Conservation (phyloP, 2,797 vertebrate species). For the Limosa lapponica region DNA sequence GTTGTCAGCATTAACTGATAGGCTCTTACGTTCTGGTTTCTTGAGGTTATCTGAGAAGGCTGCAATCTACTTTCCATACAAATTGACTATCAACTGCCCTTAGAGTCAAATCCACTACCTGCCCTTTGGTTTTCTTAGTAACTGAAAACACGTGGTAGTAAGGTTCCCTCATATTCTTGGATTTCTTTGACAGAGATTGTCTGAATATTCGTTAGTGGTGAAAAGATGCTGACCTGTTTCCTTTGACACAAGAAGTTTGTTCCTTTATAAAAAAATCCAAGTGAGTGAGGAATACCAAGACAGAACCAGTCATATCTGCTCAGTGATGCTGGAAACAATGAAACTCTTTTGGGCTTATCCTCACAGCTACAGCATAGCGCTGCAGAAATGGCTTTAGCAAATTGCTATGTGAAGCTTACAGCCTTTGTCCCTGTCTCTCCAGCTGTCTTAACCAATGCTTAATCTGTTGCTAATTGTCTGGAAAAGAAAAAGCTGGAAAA, state of each 20-base stretch:
- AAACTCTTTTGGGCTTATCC: background rate
- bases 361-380: background rate
- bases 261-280: background rate
- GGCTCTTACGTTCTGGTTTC: background rate
- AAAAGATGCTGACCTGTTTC: conserved; percentile 12
- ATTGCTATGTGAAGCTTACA: background rate
- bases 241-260: background rate
- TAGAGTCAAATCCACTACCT: background rate
- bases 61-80: background rate
- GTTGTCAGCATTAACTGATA: background rate
- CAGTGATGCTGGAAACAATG: background rate
- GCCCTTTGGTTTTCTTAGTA: background rate
- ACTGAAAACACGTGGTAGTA: background rate
- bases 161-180: background rate
- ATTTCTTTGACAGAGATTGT: background rate
- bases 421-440: background rate
- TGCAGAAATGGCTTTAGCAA: background rate
- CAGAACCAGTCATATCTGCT: background rate
- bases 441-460: background rate
- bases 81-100: background rate
- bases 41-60: background rate
- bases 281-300: background rate
- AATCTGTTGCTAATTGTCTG: background rate
- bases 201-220: background rate
- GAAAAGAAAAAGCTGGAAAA: background rate